Base-by-base conservation (phyloP, 2,113 vertebrate species). In the Microcebus tavaratra region DNA sequence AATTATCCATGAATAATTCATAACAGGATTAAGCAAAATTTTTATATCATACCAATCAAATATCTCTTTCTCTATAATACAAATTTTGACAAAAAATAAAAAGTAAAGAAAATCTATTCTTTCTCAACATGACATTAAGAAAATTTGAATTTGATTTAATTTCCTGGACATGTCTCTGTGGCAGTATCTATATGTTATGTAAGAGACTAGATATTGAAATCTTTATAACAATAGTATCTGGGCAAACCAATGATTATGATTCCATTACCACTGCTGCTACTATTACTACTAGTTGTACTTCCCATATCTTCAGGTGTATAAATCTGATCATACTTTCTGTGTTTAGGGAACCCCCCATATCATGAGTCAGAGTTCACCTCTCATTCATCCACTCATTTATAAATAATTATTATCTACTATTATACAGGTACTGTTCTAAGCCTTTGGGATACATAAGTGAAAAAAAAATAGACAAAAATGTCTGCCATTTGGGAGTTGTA, bases 1-100 rank as follows among this genome's bases (percentile, higher is more conserved):
- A 96, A 94, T 93, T 94, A 93, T 83, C 68, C 61, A 36, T 75
- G 73, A 96, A 91, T 86, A 70, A 85, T 83, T 17, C 73, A 42
- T 91, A 31, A 31, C 6, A 90, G 17, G 34, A 75, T 75, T 79
- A 97, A 80, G 36, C 34, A 70, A 27, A 88, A 78, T 67, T 89
- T 95, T 7, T 86, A 53, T 91, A 96, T 91, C 70, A 55, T 75
- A 76, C 36, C 15, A 89, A 88, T n/a, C 15, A 68, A 96, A 65
- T n/a, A 79, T 23, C 27, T 93, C 68, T 91, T 95, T 95, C 13
- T 45, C 11, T 94, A 13, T 91, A 17, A 76, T 80, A 65, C 31
- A 79, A 76, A 79, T 68, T 91, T 93, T 93, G 68, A 85, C 27
- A 94, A 89, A 73, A 84, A 89, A 88, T 82, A 57, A 90, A 88